A percentile compares a stretch with the other conserved stretches of the same genome.
Conservation (phyloP, 2,113 vertebrate genomes). For the Cavia aperea region DNA sequence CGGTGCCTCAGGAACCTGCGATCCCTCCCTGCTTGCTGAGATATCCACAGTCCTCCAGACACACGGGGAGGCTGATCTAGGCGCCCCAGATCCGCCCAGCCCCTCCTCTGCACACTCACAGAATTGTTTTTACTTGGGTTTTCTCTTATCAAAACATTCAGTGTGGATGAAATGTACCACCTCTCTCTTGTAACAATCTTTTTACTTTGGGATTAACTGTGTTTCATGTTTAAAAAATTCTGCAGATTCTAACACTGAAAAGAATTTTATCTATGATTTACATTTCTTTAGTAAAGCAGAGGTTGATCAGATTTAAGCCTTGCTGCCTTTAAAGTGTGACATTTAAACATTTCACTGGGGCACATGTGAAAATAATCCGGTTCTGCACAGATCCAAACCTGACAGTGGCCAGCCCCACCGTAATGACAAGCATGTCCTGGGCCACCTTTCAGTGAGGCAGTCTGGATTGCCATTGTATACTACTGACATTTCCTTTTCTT, state of each 20-base stretch:
- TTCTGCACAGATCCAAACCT: slow-evolving; percentile 39
- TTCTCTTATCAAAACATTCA: slow-evolving; percentile 49
- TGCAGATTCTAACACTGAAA: slow-evolving; percentile 53
- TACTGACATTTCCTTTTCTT: slow-evolving; percentile 60
- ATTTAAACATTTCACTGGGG: slow-evolving; percentile 23
- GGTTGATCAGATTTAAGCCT: slow-evolving; percentile 51
- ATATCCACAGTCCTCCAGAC: too few species aligned
- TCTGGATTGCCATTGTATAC: slow-evolving; percentile 46
- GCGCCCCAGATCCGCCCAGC: too few species aligned
- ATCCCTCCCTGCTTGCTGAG: too few species aligned
- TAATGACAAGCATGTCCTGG: slow-evolving; percentile 38
- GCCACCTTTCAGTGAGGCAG: slow-evolving; percentile 5
- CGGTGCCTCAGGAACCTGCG: too few species aligned
- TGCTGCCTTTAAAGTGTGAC: slow-evolving; percentile 54
- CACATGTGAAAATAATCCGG: slow-evolving; percentile 48
- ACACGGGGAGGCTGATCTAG: too few species aligned
- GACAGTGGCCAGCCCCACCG: background rate
- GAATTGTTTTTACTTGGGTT: slow-evolving; percentile 57
- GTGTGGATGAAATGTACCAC: slow-evolving; percentile 40
- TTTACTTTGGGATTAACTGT: slow-evolving; percentile 51
- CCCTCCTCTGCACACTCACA: background rate
- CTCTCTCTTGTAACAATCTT: slow-evolving; percentile 20
- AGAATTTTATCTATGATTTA: slow-evolving; percentile 32
- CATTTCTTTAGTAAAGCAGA: slow-evolving; percentile 42
- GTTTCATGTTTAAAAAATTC: slow-evolving; percentile 44